Evolutionary conservation across 2,113 vertebrate genomes (phyloP), one percentile per base, ranked within the genome.

Genomic region (Cinclus mexicanus): DNA sequence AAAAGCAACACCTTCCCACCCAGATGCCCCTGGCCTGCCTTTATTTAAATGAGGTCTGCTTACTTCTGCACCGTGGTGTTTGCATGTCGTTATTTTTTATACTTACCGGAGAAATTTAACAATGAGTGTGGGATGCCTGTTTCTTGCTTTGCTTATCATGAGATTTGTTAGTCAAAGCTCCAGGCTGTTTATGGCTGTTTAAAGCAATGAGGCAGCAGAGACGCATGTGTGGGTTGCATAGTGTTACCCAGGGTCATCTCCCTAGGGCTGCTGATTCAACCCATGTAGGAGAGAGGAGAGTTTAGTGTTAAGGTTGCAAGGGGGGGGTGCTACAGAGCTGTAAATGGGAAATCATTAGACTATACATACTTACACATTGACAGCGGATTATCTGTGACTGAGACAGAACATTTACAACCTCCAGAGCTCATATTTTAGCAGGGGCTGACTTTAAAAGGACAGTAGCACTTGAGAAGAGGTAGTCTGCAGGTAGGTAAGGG

Each of bases 151-250:
- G 49, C 14, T 33, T 56, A 29, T 78, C 10, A 23, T 24, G 26
- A 75, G 42, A 78, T 47, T 23, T 29, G 21, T 39, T 33, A 55
- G 33, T 46, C 11, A 6, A 75, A 78, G 29, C 56, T 74, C 31
- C 25, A 52, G 59, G 41, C 15, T 3, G 5, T 76, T 61, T 33
- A 59, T 68, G 24, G 49, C 53, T 57, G 15, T 69, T 60, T n/a
- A 77, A 94, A 20, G 57, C 52, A 33, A 26, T 1, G 8, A 78
- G 41, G 39, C 44, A 75, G 47, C 28, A 52, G 41, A 76, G 67
- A 23, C 53, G 10, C 20, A 11, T 0, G 6, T 11, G 14, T 1
- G 1, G 12, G 14, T 87, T 8, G 4, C 63, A 68, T 1, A 82
- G 41, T 14, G 2, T 64, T 52, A 64, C 7, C 8, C 49, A 56